Base-by-base conservation (phyloP, 2,797 vertebrate genomes). In the Alauda arvensis region DNA sequence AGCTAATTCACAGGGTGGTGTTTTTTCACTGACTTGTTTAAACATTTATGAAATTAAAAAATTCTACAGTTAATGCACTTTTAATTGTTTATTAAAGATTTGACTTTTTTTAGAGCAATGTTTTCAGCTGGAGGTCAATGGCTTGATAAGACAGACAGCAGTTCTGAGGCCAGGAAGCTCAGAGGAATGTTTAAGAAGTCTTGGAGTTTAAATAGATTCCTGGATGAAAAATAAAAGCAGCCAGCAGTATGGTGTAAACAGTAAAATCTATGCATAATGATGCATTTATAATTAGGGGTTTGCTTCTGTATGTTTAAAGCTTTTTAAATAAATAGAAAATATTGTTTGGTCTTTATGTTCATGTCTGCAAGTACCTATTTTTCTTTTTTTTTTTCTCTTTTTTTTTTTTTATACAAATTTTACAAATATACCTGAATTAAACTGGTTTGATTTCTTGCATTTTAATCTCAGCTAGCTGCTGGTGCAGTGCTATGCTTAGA, bases 1-100 rank as follows among this genome's bases (percentile, higher is more conserved):
- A 96, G 94, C 94, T 96, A 94, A 95, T 96, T 94, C 95, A 96
- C 91, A 95, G 95, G 96, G 96, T 96, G 94, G 93, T 95, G 94
- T 95, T 96, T 95, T 95, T 95, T 96, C 94, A 96, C 94, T 95
- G 93, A 96, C 95, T 96, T 96, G 92, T 94, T 88, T 90, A 95
- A 95, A 94, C 92, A 86, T 93, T 93, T 94, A 94, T 91, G 94
- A 94, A 95, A 94, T 95, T 94, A 80, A 96, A 94, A 91, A 89
- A 80, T 91, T 94, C 94, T 95, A 94, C 95, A 95, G 91, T 93
- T 94, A 96, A 95, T 95, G 94, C 95, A 96, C 94, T 96, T 96
- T 96, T 96, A 95, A 94, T 95, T 94, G 96, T 95, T 94, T 96
- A 93, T 95, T 96, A 91, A 92, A 96, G 85, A 95, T 93, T 51